Evolutionary conservation across 2,888 invertebrate genomes (phyloP), one percentile per base, ranked within the genome.

Genomic region (Eubasilissa splendida): DNA sequence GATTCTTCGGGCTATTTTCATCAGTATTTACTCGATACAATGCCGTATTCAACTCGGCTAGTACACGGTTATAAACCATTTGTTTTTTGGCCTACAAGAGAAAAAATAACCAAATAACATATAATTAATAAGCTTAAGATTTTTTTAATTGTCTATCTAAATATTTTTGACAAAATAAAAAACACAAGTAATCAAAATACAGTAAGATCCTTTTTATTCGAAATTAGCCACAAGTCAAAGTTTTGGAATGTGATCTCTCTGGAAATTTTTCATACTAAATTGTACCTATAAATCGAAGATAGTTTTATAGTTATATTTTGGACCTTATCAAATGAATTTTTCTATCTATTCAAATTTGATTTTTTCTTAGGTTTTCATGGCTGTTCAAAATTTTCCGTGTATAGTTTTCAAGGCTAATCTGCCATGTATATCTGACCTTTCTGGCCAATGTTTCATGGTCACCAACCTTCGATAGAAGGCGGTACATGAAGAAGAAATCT

Each of bases 31-130:
- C 91, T 74, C 92, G 88, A 87, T 96, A 96, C 68, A 96, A 89
- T 86, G 95, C 94, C 74, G 92, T 90, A 85, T 93, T 93, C 31
- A 96, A 88, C 87, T 96, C 96, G 82, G 93, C 92, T 65, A 95
- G 89, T 73, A 96, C 86, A 83, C 93, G 92, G 78, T 93, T 89
- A 86, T 94, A 94, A 22, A 96, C 88, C 87, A 94, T 92, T 89
- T 94, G 89, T 33, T 88, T 87, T 3, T 88, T 87, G 1, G 87
- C 83, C 78, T 84, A 42, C 50, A 68, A 68, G n/a, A 68, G 52
- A 68, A 68, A 9, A 3, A 12, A 7, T 1, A 42, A 42, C 42
- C 4, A 42, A 42, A 22, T 22, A 22, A 22, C 22, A 22, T 22
- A 22, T 22, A 22, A 42, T 42, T 42, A 42, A 42, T 42, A 42